Conservation (phyloP, 2,888 invertebrate species). For the Drosophila cyrtoloma region DNA sequence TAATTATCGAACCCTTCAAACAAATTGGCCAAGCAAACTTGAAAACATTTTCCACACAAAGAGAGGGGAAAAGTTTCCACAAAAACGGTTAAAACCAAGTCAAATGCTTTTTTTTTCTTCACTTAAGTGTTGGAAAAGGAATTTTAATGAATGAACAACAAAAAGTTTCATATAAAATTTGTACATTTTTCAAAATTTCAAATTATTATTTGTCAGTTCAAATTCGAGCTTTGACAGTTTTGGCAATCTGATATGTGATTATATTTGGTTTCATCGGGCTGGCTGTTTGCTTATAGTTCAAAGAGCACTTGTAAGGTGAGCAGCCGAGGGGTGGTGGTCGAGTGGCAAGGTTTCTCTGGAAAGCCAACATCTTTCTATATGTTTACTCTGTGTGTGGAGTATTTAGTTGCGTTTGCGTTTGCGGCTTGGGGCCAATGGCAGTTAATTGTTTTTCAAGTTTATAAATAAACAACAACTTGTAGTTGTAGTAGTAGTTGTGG, state of each 20-base stretch:
- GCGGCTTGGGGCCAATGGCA: neutral
- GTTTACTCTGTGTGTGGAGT: neutral
- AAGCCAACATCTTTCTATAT: neutral
- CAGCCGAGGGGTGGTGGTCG: neutral
- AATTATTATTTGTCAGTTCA: neutral
- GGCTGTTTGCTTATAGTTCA: neutral
- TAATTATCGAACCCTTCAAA: neutral
- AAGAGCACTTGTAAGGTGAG: slow-evolving; percentile 1
- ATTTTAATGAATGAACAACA: neutral
- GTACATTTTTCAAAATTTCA: neutral
- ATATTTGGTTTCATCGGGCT: neutral
- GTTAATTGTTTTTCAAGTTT: slow-evolving; percentile 32
- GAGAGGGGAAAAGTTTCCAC: neutral
- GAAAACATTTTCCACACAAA: neutral
- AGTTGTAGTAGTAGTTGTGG: too few species aligned
- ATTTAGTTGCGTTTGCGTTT: slow-evolving; percentile 4
- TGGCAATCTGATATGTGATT: neutral
- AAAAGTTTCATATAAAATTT: neutral
- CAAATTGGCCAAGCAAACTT: neutral
- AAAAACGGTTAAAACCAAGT: neutral
- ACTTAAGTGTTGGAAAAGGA: neutral
- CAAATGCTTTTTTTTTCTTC: neutral
- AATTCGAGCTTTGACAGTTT: neutral
- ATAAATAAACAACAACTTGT: slow-evolving; percentile 21
- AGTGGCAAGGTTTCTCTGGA: neutral